Conservation (phyloP, 2,113 vertebrate genomes). For the Nycticorax nycticorax region DNA sequence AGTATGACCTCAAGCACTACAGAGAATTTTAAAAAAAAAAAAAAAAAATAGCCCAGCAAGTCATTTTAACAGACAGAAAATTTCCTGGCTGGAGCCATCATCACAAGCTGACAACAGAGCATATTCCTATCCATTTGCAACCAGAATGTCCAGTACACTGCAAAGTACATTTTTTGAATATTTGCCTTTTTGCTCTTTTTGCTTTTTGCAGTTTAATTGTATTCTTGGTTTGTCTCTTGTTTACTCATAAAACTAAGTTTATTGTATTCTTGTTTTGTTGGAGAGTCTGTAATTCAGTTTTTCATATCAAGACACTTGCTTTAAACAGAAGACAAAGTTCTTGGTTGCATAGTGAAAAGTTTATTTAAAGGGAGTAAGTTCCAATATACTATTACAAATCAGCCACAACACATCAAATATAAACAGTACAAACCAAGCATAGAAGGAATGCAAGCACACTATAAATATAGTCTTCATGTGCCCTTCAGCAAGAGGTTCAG, state of each 20-base stretch:
- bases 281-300: not conserved
- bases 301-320: not conserved
- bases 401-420: conserved; percentile 61
- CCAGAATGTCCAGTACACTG: not conserved
- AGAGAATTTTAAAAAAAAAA: not conserved
- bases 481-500: conserved; percentile 46
- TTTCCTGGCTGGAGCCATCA: not conserved
- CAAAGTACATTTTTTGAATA: not conserved
- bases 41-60: not conserved
- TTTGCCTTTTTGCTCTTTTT: not conserved
- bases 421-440: conserved; percentile 59
- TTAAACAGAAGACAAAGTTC: conserved; percentile 12
- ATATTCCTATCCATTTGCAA: not conserved
- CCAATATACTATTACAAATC: conserved; percentile 70
- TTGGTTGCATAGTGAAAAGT: conserved; percentile 75
- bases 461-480: conserved; percentile 23
- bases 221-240: not conserved
- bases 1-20: not conserved
- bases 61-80: not conserved
- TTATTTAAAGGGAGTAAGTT: conserved; percentile 74
- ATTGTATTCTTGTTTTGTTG: not conserved
- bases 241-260: not conserved
- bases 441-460: conserved; percentile 51
- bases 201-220: not conserved
- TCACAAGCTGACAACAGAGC: not conserved